These are phyloP conservation scores for Phrynocephalus versicolor DNA, from an alignment of 2,113 vertebrate species.

Conservation along the genomic window DNA sequence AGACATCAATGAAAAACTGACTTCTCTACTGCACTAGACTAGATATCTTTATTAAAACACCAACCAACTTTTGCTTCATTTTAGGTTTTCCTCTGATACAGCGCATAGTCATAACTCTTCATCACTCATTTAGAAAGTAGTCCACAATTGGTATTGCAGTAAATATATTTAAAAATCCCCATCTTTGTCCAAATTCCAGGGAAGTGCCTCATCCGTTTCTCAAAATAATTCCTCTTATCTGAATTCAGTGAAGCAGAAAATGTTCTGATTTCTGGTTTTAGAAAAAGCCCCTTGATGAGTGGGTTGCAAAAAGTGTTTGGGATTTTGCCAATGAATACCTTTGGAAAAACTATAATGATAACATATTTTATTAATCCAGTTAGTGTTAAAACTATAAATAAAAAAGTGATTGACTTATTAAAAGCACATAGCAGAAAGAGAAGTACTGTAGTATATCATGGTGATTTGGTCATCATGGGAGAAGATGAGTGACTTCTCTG, in stretches of 20 bases:
- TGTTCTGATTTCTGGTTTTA: neutral
- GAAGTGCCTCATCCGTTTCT: neutral
- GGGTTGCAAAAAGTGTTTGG: neutral
- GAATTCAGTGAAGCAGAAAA: neutral
- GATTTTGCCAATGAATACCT: neutral
- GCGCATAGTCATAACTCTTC: neutral
- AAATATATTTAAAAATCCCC: too few relatives aligned
- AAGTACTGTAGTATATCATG: neutral
- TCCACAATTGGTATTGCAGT: too few relatives aligned
- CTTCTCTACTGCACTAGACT: neutral
- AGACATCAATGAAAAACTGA: neutral
- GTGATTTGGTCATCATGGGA: neutral
- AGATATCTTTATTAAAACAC: neutral
- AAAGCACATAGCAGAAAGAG: neutral
- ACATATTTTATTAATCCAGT: neutral
- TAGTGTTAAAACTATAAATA: too few relatives aligned
- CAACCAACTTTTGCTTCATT: neutral
- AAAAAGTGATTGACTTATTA: neutral
- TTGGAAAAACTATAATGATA: neutral
- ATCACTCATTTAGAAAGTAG: too few relatives aligned
- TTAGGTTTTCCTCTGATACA: neutral
- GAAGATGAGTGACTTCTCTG: neutral
- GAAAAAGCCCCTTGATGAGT: neutral
- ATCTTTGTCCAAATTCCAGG: neutral
- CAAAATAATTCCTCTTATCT: neutral